Evolutionary conservation across 1,140 invertebrate genomes (phyloP), one percentile per base, ranked within the genome.

Genomic region (Polyergus mexicanus): DNA sequence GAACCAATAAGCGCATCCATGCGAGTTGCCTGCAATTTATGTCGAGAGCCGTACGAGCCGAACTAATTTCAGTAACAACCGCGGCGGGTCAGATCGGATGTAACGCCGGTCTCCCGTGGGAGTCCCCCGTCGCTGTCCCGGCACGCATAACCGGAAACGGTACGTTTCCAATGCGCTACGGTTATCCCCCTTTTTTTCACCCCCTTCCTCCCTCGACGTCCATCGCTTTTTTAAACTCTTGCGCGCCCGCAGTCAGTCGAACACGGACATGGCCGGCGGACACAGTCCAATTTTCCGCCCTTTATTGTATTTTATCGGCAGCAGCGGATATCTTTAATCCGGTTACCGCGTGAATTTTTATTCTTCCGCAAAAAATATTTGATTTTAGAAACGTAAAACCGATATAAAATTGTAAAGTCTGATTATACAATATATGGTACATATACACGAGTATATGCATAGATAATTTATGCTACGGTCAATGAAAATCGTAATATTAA

Each of bases 1-100:
- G 75, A 75, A 90, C 89, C 87, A 90, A 90, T 92, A 88, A 89
- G 89, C 88, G 87, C 71, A 71, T 83, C 75, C 88, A 83, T 74
- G 74, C 91, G 91, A 91, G 92, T 94, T 92, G 92, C 91, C 88
- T 91, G 78, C 92, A 95, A 95, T 95, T 95, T 94, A 94, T 95
- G 94, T 95, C 92, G 78, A 92, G 78, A 92, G 86, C 91, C 91
- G 85, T 89, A 94, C 93, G 92, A 93, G 92, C 94, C 90, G 92
- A 95, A 95, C 94, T 95, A 95, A 95, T 95, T 95, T 94, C 91
- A 85, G 92, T 94, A 95, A 95, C 94, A 95, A 95, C 93, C 94
- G 92, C 93, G 92, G 87, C 86, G 93, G 93, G 91, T 90, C 91
- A 91, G 91, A 93, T 93, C 92, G 92, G 93, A 93, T 93, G 92